Conservation (phyloP, 2,888 invertebrate genomes). For the Nemurella pictetii region DNA sequence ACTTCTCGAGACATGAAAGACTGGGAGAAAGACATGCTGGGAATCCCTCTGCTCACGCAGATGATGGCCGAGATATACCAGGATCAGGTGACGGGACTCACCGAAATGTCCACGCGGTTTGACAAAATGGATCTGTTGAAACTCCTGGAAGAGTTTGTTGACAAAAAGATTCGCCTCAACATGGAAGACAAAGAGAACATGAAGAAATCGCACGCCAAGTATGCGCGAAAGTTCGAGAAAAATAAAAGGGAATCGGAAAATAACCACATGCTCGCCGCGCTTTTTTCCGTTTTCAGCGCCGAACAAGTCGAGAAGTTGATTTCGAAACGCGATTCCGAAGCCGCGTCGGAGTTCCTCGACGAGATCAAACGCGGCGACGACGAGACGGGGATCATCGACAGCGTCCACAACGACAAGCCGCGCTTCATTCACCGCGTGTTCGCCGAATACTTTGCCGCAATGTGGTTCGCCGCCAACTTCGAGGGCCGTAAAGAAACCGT, state of each 20-base stretch:
- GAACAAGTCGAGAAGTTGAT: neutral
- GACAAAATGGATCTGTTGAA: neutral
- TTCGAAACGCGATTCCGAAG: too few relatives aligned
- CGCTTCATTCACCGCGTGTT: constrained; percentile 36
- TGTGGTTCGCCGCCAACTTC: constrained; percentile 32
- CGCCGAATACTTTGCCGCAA: constrained; percentile 37
- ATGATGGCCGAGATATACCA: neutral
- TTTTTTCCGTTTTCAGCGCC: neutral
- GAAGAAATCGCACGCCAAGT: neutral
- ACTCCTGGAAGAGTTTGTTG: neutral
- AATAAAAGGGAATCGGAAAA: neutral
- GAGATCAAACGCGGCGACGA: constrained; percentile 25
- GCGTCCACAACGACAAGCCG: constrained; percentile 14
- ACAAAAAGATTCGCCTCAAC: neutral
- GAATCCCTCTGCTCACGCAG: neutral
- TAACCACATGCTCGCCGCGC: neutral
- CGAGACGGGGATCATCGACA: constrained; percentile 28
- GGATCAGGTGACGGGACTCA: neutral
- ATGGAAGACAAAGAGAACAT: neutral
- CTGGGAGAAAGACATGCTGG: neutral
- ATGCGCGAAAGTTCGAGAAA: neutral
- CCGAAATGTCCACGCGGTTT: neutral
- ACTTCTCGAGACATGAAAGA: neutral
- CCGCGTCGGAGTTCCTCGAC: neutral
- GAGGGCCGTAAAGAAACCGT: neutral